Conservation (phyloP, 2,113 vertebrate species). For the Okapia johnstoni region DNA sequence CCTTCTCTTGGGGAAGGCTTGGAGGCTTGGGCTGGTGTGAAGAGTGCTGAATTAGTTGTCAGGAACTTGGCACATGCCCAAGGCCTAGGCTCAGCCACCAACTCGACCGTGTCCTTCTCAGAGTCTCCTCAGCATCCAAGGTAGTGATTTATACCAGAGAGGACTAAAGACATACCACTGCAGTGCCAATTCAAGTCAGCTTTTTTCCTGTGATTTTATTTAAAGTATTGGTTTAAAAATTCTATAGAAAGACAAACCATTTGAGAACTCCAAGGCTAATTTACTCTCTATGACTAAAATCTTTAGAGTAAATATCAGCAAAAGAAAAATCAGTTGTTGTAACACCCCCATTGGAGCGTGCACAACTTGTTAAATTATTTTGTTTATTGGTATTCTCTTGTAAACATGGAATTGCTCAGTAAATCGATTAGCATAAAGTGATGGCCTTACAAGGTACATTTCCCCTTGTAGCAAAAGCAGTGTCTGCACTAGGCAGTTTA, state of each 20-base stretch:
- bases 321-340: neutral
- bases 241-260: neutral
- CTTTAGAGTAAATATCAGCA: neutral
- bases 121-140: neutral
- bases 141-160: neutral
- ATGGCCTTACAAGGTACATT: conserved; percentile 59
- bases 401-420: conserved; percentile 68
- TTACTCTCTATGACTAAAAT: neutral
- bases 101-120: neutral
- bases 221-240: neutral
- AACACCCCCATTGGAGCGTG: conserved; percentile 66
- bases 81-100: neutral
- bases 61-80: neutral
- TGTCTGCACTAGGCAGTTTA: conserved; percentile 71
- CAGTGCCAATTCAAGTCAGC: neutral
- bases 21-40: neutral
- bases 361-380: conserved; percentile 69
- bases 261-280: neutral
- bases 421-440: conserved; percentile 71
- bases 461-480: conserved; percentile 53
- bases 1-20: neutral
- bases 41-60: neutral
- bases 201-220: neutral
- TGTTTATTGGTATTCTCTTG: conserved; percentile 49
- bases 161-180: neutral